These are phyloP conservation scores for Drosophila infuscata DNA, from an alignment of 2,888 invertebrate species.

Conservation along the genomic window DNA sequence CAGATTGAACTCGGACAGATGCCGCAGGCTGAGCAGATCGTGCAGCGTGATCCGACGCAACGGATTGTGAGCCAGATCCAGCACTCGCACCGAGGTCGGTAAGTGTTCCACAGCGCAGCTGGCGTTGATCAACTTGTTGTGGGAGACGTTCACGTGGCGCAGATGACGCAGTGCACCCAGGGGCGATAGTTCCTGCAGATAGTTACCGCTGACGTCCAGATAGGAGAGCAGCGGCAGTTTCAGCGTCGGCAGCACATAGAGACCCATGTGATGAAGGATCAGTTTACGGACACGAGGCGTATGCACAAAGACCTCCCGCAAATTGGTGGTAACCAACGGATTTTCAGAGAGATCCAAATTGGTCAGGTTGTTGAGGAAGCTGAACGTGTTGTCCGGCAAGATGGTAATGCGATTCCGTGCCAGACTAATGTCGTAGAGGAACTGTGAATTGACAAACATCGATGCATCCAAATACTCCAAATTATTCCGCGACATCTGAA, in stretches of 20 bases:
- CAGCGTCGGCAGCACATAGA: slow-evolving; percentile 91
- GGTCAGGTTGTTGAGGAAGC: slow-evolving; percentile 91
- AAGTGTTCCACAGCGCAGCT: slow-evolving; percentile 91
- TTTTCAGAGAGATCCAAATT: slow-evolving; percentile 93
- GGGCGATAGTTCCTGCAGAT: slow-evolving; percentile 90
- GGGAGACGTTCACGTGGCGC: slow-evolving; percentile 90
- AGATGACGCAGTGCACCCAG: slow-evolving; percentile 90
- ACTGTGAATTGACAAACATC: slow-evolving; percentile 93
- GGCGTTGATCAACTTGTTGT: slow-evolving; percentile 91
- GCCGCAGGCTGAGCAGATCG: slow-evolving; percentile 86
- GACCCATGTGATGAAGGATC: slow-evolving; percentile 91
- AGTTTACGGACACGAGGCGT: slow-evolving; percentile 92
- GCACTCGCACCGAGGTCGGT: slow-evolving; percentile 89
- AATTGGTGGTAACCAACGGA: slow-evolving; percentile 92
- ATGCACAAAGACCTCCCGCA: slow-evolving; percentile 94
- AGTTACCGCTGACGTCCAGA: slow-evolving; percentile 92
- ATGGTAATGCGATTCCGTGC: slow-evolving; percentile 93
- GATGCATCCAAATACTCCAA: slow-evolving; percentile 95
- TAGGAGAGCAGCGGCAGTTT: slow-evolving; percentile 91
- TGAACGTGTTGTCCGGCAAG: slow-evolving; percentile 95
- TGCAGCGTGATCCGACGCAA: slow-evolving; percentile 90
- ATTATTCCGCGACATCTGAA: slow-evolving; percentile 92
- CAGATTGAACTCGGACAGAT: slow-evolving; percentile 91
- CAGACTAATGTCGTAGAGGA: slow-evolving; percentile 91
- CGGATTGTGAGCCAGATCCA: slow-evolving; percentile 94